Base-by-base conservation (phyloP, 2,113 vertebrate species). In the Myrmophylax atrothorax region DNA sequence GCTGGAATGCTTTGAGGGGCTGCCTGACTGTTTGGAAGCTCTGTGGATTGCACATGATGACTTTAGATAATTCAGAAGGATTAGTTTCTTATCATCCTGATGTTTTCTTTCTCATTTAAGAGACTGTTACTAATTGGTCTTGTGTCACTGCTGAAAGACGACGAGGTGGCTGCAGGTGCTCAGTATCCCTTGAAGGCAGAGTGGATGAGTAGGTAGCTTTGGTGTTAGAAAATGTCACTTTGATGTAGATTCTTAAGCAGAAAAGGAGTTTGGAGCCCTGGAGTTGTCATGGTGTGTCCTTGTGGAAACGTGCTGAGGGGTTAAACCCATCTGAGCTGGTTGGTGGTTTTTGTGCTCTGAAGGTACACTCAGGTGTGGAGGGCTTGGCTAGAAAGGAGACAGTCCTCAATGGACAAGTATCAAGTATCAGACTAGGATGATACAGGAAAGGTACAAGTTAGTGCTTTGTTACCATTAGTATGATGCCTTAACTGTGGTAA, bases 101-200 rank as follows among this genome's bases (percentile, higher is more conserved):
- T 77, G 25, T 86, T 64, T 89, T 92, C 60, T 93, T 84, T 94
- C 92, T 94, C 89, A 74, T 91, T 87, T 60, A 93, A 97, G 90
- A 96, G 78, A 18, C 42, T 82, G 87, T 93, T 89, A 44, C 82
- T 94, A 82, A 40, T 91, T 75, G 86, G 10, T 66, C 58, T 91
- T 42, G 49, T 86, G 8, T 91, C 89, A 47, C 42, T 97, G 94
- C 74, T 91, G 96, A 49, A 17, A 62, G 95, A 58, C 40, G 44
- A 8, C 86, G 83, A 94, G 72, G 38, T 86, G 90, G 91, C 22
- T 97, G 73, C 96, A 93, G 82, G 60, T 82, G 70, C 94, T 89
- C 83, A 94, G 84, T 62, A 11, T 50, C 76, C 73, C 42, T 77
- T 72, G 73, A 85, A 90, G 86, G 82, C 81, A 85, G 12, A 29